Evolutionary conservation across 2,797 vertebrate species (phyloP).

Genomic region (Spinus olivaceus): DNA sequence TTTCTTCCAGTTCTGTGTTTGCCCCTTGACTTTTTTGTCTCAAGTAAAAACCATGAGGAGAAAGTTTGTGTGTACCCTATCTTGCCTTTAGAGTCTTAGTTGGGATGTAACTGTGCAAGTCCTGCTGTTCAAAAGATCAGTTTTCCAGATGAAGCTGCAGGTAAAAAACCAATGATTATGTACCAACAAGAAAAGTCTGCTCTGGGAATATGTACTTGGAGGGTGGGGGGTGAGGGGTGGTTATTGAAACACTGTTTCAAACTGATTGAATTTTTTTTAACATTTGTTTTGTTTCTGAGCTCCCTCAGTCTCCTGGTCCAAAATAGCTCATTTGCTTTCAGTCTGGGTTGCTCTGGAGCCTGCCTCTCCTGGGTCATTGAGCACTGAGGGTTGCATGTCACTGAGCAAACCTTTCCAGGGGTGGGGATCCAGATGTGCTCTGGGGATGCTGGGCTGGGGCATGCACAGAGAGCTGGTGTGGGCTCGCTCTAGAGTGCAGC

Average conservation of each 20-base stretch:
- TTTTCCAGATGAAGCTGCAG: background rate
- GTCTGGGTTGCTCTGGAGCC: background rate
- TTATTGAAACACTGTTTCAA: background rate
- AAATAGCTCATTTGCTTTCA: background rate
- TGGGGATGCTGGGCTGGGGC: background rate
- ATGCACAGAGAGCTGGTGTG: accelerated
- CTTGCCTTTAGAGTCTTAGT: background rate
- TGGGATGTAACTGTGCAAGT: background rate
- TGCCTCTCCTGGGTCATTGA: background rate
- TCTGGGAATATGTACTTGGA: background rate
- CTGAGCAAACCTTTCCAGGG: background rate
- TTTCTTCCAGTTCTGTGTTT: background rate
- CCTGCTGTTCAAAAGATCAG: background rate
- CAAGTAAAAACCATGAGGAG: background rate
- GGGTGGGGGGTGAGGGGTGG: accelerated
- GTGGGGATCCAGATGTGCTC: accelerated
- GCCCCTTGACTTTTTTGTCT: background rate
- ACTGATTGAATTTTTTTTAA: background rate
- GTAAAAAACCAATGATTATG: background rate
- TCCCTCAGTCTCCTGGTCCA: background rate
- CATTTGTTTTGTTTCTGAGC: background rate
- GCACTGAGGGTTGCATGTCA: background rate
- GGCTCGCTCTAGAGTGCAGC: background rate
- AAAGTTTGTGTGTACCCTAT: background rate
- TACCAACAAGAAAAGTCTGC: background rate